phyloP scores from a whole-genome alignment of 2,797 vertebrate genomes.

The Eleutherodactylus coqui region DNA sequence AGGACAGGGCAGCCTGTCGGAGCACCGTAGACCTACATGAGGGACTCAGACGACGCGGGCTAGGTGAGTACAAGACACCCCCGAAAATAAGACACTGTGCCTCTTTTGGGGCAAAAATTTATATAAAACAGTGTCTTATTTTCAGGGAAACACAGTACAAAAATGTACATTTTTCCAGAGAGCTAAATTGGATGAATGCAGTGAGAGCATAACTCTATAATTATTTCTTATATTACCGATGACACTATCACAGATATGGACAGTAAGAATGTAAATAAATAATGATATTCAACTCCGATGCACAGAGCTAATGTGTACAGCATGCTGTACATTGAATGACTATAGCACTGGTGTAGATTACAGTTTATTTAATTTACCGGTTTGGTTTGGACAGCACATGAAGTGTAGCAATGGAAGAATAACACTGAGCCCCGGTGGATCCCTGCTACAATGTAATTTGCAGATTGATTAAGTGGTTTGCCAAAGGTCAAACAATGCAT shows the following conservation, averaged over 20 bases:
- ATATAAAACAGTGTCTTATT: too few relatives aligned
- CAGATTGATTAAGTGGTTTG: slow-evolving; percentile 54
- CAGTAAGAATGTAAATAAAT: background rate
- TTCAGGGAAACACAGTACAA: too few relatives aligned
- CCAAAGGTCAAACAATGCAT: slow-evolving; percentile 58
- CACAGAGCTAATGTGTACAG: background rate
- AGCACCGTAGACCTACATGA: too few relatives aligned
- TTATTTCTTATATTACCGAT: slow-evolving; percentile 3
- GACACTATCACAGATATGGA: background rate
- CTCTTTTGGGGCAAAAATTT: too few relatives aligned
- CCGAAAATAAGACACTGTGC: too few relatives aligned
- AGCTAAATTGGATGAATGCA: background rate
- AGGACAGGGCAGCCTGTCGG: too few relatives aligned
- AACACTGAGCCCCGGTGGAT: slow-evolving; percentile 11
- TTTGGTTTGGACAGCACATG: background rate
- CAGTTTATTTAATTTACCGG: slow-evolving; percentile 5
- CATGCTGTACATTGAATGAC: background rate
- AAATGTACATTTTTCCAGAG: too few relatives aligned
- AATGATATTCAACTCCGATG: background rate
- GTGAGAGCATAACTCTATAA: background rate
- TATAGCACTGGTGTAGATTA: background rate
- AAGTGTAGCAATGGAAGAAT: slow-evolving; percentile 6
- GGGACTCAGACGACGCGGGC: too few relatives aligned
- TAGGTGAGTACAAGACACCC: too few relatives aligned
- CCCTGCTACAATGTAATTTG: slow-evolving; percentile 46